A percentile compares a stretch with the other conserved stretches of the same genome.
phyloP scores from a whole-genome alignment of 1,140 invertebrate species.

The Eubasilissa regina region DNA sequence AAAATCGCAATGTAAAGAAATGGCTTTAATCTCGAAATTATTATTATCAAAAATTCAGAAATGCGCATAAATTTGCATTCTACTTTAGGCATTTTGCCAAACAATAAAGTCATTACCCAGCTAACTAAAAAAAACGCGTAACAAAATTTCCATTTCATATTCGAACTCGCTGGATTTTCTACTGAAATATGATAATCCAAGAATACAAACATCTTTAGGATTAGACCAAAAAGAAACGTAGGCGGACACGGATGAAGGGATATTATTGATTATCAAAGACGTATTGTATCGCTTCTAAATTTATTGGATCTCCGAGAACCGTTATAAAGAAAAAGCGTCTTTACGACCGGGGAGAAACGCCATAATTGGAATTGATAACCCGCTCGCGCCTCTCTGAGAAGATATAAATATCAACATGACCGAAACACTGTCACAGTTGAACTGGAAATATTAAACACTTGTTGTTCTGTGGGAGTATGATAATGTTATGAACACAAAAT shows the following conservation, averaged over 20 bases:
- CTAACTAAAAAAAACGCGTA: too few species aligned
- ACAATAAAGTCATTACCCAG: too few species aligned
- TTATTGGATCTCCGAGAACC: conserved; percentile 22
- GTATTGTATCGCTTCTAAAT: conserved; percentile 26
- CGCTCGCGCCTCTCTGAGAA: conserved; percentile 10
- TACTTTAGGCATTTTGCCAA: too few species aligned
- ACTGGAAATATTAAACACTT: not conserved
- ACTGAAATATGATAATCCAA: too few species aligned
- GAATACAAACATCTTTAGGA: not conserved
- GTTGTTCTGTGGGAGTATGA: not conserved
- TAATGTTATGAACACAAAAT: too few species aligned
- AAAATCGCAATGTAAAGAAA: too few species aligned
- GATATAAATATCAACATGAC: conserved; percentile 13
- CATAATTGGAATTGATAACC: conserved; percentile 42
- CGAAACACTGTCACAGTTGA: conserved; percentile 14
- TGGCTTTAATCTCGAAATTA: too few species aligned
- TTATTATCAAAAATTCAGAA: too few species aligned
- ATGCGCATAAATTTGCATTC: too few species aligned
- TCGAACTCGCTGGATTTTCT: too few species aligned
- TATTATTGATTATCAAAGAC: conserved; percentile 22
- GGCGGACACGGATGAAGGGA: conserved; percentile 9
- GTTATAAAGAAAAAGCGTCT: conserved; percentile 17
- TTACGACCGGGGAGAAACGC: conserved; percentile 29
- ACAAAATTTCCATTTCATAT: too few species aligned
- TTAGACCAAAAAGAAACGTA: conserved; percentile 16